Percentiles rank a stretch among this genome's conserved stretches.
These are phyloP conservation scores for Sinocyclocheilus grahami DNA, from an alignment of 2,113 vertebrate genomes.

Conservation along the genomic window DNA sequence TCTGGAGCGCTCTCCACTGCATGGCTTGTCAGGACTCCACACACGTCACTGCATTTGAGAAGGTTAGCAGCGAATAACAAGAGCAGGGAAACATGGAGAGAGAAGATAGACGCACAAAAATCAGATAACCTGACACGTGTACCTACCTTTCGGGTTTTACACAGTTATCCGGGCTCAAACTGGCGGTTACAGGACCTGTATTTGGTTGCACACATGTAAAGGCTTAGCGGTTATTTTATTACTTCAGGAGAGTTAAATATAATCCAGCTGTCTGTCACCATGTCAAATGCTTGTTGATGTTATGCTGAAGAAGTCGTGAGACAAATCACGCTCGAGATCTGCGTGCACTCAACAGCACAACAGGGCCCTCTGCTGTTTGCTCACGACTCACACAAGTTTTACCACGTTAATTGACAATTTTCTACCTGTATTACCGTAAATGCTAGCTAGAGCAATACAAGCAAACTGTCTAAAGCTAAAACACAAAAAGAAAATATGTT, in stretches of 20 bases:
- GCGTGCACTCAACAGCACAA: conserved; percentile 45
- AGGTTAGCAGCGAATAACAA: conserved; percentile 34
- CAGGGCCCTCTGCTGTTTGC: conserved; percentile 47
- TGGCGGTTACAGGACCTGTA: background rate
- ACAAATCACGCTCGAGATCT: background rate
- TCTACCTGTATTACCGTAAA: background rate
- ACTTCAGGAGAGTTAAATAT: background rate
- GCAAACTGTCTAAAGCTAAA: background rate
- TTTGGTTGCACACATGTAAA: background rate
- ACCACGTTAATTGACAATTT: background rate
- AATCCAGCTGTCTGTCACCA: conserved; percentile 8
- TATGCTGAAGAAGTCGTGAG: background rate
- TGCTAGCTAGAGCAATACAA: background rate
- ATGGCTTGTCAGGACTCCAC: conserved; percentile 37
- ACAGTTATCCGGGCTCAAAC: background rate
- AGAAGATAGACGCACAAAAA: background rate
- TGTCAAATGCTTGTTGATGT: background rate
- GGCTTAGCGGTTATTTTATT: background rate
- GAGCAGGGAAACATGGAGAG: background rate
- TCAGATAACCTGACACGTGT: background rate
- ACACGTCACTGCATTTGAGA: conserved; percentile 42
- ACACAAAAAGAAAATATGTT: conserved; percentile 14
- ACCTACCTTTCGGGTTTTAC: background rate
- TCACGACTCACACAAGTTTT: conserved; percentile 9
- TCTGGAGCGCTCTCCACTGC: conserved; percentile 42